Evolutionary conservation across 2,888 invertebrate genomes (phyloP), one percentile per base, ranked within the genome.

Genomic region (Lepidocyrtinus sp.): DNA sequence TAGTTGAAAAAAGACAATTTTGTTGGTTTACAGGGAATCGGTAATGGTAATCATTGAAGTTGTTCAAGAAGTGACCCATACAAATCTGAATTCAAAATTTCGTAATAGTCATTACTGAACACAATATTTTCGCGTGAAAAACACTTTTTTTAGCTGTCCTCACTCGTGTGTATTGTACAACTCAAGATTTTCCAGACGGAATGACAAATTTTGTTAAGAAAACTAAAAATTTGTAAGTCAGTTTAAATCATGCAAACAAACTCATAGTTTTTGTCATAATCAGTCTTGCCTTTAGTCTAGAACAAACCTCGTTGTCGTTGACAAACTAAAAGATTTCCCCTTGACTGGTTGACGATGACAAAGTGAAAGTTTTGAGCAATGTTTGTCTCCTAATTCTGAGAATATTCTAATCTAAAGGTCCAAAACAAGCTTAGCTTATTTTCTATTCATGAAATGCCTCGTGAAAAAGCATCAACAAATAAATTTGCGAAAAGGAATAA

Each of bases 361-460:
- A 36, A 36, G 36, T 36, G 36, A 36, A 36, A 36, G 36, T 36
- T 36, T 36, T 36, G 5, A 36, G 12, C 36, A 36, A 36, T 36
- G 36, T 36, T 36, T 36, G 36, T 36, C 12, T 36, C 36, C 36
- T 36, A 36, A 36, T 36, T 36, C 36, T 12, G 36, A 36, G 12
- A 12, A 5, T 36, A 36, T n/a, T n/a, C n/a, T n/a, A n/a, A n/a
- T n/a, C n/a, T 7, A 36, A 12, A 36, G 36, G 36, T 12, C 5
- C 5, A 5, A 36, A 36, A 36, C 5, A 36, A 12, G 12, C 36
- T 5, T 12, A 7, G 45, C 17, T 59, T 75, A 50, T 59, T 75
- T 59, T 59, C 68, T 75, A 75, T 75, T 75, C 68, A 74, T 74
- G 74, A 74, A 74, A 63, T 64, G 67, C 64, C 26, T 74, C 22